Percentiles rank a stretch among this genome's conserved stretches.
Conservation (phyloP, 2,113 vertebrate species). For the Caranx melampygus region DNA sequence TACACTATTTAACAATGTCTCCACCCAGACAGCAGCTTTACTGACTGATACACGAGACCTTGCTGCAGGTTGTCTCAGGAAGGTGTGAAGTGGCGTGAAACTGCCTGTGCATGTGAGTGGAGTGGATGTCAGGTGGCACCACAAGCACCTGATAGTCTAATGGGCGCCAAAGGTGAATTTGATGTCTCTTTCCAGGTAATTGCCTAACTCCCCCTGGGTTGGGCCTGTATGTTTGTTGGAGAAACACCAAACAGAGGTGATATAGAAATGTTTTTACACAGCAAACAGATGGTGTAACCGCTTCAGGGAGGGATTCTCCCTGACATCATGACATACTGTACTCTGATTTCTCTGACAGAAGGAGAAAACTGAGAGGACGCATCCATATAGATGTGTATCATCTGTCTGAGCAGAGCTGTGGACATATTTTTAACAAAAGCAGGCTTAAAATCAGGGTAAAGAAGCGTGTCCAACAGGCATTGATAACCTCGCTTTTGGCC, state of each 20-base stretch:
- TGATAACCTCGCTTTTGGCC: not conserved
- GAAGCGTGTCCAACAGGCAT: not conserved
- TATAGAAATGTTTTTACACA: not conserved
- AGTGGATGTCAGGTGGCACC: not conserved
- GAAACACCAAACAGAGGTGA: slow-evolving; percentile 13
- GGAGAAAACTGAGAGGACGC: not conserved
- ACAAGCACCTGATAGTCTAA: slow-evolving; percentile 26
- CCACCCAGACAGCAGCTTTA: not conserved
- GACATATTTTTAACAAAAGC: not conserved
- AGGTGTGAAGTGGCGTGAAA: slow-evolving; percentile 48
- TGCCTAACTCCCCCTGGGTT: not conserved
- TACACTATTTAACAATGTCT: not conserved
- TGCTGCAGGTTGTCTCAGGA: not conserved
- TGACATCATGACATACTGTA: not conserved
- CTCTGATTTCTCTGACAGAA: not conserved
- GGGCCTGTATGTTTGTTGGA: not conserved
- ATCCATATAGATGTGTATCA: too few species aligned
- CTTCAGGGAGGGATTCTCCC: not conserved
- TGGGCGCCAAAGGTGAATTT: slow-evolving; percentile 24
- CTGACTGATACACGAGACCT: not conserved
- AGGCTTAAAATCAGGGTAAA: not conserved
- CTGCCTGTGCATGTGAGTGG: slow-evolving; percentile 1
- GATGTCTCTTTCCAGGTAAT: slow-evolving; percentile 4
- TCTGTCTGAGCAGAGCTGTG: too few species aligned
- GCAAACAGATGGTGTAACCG: not conserved